Evolutionary conservation across 2,888 invertebrate genomes (phyloP).

Genomic region (Salticus scenicus): DNA sequence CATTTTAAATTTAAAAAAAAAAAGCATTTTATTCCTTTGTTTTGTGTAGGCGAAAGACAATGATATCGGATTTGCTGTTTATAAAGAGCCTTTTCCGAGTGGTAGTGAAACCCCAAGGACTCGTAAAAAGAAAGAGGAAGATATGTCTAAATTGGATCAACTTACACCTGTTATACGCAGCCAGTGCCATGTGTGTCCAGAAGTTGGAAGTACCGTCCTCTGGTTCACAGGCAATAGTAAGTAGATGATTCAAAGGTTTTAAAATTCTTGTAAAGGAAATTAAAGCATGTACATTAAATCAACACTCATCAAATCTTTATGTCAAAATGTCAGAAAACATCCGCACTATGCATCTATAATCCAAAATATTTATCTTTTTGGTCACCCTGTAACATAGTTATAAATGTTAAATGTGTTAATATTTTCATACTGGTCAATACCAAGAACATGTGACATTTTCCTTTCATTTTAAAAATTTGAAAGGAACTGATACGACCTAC

Average conservation of each 20-base stretch:
- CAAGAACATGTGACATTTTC: no score
- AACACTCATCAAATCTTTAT: not conserved
- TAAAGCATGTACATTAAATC: not conserved
- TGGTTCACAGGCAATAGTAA: constrained; percentile 48
- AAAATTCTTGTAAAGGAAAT: not conserved
- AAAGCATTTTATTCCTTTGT: no score
- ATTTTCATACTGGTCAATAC: no score
- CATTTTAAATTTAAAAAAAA: no score
- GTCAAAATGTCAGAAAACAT: no score
- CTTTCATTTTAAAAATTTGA: no score
- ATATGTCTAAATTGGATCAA: constrained; percentile 34
- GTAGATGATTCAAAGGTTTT: not conserved
- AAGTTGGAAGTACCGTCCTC: not conserved
- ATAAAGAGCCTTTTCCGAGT: not conserved
- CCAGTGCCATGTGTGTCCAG: constrained; percentile 49
- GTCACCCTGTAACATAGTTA: no score
- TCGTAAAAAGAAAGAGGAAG: constrained; percentile 28
- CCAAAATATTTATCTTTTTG: no score
- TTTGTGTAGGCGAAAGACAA: constrained; percentile 44
- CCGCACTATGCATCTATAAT: no score
- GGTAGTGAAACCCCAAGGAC: not conserved
- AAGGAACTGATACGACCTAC: no score
- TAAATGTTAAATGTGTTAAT: no score
- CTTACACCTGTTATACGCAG: constrained; percentile 40
- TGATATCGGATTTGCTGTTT: constrained; percentile 38